Percentiles rank a stretch among this genome's conserved stretches.
Conservation (phyloP, 2,113 vertebrate species). For the Gopherus evgoodei region DNA sequence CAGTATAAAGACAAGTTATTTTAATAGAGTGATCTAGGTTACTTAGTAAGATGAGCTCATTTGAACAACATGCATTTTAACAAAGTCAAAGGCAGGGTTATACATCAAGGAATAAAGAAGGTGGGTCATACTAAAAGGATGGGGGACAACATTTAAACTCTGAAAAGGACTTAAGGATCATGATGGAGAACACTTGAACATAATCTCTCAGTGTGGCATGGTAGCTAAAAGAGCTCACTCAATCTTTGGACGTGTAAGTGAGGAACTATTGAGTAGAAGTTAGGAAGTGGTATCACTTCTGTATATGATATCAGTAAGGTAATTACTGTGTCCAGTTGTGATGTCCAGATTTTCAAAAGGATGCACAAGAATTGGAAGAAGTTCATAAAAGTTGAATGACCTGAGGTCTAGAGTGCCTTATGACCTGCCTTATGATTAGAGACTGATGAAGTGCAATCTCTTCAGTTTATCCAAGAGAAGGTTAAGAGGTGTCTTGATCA, state of each 20-base stretch:
- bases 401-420: background rate
- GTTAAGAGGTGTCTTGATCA: background rate
- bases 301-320: background rate
- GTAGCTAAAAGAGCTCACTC: background rate
- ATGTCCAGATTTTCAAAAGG: background rate
- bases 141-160: background rate
- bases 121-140: background rate
- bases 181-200: background rate
- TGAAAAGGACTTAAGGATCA: background rate
- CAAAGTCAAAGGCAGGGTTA: conserved; percentile 14
- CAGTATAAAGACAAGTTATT: background rate
- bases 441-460: background rate
- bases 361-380: background rate
- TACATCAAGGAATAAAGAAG: background rate
- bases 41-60: background rate
- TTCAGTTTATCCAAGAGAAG: background rate
- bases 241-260: background rate
- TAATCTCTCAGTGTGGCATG: background rate
- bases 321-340: background rate
- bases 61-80: background rate
- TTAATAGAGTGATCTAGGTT: background rate
- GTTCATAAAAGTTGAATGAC: background rate
- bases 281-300: background rate
- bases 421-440: background rate
- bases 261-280: background rate